Percentiles rank a stretch among this genome's conserved stretches.
Evolutionary conservation across 2,113 vertebrate genomes (phyloP).

Genomic region (Melierax canorus): DNA sequence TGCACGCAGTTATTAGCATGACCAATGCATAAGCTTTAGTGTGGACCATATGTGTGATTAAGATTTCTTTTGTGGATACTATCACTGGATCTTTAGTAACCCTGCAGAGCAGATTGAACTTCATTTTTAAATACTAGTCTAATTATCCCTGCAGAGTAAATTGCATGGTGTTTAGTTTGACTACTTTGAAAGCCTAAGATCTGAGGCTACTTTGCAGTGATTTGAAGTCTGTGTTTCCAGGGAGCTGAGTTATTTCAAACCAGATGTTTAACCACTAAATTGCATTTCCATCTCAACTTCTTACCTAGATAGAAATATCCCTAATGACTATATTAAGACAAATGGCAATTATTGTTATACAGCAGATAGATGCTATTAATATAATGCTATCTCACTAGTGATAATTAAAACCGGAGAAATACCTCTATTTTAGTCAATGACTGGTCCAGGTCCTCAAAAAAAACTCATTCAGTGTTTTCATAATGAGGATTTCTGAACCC

Average conservation of each 20-base stretch:
- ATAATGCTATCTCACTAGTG: background rate
- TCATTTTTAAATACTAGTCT: conserved; percentile 9
- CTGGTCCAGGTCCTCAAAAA: background rate
- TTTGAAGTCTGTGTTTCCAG: conserved; percentile 19
- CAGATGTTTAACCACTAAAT: conserved; percentile 5
- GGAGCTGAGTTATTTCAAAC: background rate
- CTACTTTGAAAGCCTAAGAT: conserved; percentile 10
- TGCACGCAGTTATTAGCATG: background rate
- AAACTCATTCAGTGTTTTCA: background rate
- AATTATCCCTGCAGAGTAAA: conserved; percentile 23
- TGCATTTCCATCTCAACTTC: background rate
- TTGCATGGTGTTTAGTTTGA: conserved; percentile 9
- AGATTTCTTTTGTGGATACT: background rate
- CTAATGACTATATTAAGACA: background rate
- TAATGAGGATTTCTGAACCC: background rate
- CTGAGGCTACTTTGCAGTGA: background rate
- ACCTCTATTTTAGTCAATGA: background rate
- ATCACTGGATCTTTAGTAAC: background rate
- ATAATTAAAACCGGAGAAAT: background rate
- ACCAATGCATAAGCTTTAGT: background rate
- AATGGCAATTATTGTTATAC: background rate
- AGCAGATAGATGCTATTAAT: background rate
- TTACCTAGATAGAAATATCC: background rate
- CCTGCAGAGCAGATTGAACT: background rate
- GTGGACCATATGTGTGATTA: background rate